phyloP scores from a whole-genome alignment of 2,113 vertebrate species.

The Hylia prasina region DNA sequence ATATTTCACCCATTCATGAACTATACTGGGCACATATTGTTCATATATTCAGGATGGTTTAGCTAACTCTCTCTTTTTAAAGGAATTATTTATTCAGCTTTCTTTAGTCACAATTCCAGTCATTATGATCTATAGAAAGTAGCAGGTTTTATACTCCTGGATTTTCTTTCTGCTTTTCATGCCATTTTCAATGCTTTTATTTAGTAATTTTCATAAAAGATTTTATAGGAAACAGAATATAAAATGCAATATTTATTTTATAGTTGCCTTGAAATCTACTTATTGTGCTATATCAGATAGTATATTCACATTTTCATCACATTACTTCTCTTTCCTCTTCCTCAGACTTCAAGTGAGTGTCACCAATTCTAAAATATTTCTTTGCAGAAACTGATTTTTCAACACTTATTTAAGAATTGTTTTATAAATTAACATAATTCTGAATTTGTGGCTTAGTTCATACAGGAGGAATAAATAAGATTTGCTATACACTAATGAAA shows the following conservation, averaged over 20 bases:
- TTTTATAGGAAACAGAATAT: not conserved
- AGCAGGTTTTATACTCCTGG: not conserved
- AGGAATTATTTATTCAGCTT: not conserved
- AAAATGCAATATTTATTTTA: not conserved
- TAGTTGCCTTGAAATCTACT: not conserved
- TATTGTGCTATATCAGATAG: not conserved
- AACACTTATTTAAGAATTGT: not conserved
- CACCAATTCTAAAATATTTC: not conserved
- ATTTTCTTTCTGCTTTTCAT: not conserved
- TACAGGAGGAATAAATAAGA: not conserved
- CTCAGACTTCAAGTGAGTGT: not conserved
- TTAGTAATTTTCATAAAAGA: not conserved
- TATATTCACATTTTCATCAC: not conserved
- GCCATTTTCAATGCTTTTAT: not conserved
- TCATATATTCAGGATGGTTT: not conserved
- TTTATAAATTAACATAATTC: not conserved
- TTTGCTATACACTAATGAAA: not conserved
- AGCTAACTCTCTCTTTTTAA: not conserved
- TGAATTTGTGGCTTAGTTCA: not conserved
- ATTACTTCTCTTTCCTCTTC: not conserved
- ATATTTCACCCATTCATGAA: not conserved
- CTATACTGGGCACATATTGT: not conserved
- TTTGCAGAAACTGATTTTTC: not conserved
- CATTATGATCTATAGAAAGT: not conserved
- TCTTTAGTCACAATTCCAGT: not conserved